Conservation (phyloP, 2,888 invertebrate species). For the Cosmia pyralina region DNA sequence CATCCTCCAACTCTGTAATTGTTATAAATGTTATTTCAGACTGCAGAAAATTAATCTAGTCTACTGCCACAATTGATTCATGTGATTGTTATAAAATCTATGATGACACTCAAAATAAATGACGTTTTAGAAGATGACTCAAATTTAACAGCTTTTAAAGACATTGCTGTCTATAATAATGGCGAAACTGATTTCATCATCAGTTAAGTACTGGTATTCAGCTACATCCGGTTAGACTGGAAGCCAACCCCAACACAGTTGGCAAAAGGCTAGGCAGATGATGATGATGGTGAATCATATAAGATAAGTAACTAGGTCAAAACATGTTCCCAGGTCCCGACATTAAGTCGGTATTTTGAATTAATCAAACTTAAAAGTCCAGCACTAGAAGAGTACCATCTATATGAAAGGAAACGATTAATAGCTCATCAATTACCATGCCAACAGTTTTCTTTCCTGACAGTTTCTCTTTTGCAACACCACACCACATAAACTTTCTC, state of each 20-base stretch:
- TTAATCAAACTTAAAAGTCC: neutral
- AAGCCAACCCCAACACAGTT: neutral
- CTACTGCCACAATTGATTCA: neutral
- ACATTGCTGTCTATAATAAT: neutral
- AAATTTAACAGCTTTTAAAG: neutral
- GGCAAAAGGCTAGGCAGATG: neutral
- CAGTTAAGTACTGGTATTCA: neutral
- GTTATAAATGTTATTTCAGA: too few species aligned
- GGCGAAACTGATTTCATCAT: neutral
- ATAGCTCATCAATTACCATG: conserved; percentile 29
- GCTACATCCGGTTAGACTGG: too few species aligned
- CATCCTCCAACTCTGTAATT: neutral
- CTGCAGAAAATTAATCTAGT: neutral
- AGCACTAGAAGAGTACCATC: neutral
- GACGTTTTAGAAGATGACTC: neutral
- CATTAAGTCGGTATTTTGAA: neutral
- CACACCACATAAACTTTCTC: conserved; percentile 40
- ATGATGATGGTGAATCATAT: neutral
- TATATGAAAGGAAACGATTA: conserved; percentile 27
- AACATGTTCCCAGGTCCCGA: neutral
- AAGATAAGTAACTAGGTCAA: neutral
- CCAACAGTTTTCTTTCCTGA: conserved; percentile 36
- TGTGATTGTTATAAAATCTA: too few species aligned
- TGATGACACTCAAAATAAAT: neutral
- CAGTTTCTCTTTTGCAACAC: conserved; percentile 38